Percentiles rank a stretch among this genome's conserved stretches.
Conservation (phyloP, 2,888 invertebrate genomes). For the Eulithis testata region DNA sequence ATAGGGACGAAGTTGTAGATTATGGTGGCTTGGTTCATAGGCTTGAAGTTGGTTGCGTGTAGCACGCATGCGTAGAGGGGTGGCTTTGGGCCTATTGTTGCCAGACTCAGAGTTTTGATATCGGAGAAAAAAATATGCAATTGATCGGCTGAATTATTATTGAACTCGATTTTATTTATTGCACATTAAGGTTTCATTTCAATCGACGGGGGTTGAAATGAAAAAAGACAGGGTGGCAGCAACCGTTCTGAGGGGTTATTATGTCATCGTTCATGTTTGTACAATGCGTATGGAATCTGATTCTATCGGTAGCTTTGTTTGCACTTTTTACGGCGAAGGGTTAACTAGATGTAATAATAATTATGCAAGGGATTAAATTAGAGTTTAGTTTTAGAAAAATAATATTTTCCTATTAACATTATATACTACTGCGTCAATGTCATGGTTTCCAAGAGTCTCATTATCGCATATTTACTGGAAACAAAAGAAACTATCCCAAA, state of each 20-base stretch:
- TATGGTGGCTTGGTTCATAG: conserved; percentile 70
- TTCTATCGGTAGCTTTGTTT: conserved; percentile 26
- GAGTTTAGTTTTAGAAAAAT: not conserved
- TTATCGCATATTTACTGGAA: too few species aligned
- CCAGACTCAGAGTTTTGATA: conserved; percentile 66
- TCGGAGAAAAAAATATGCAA: conserved; percentile 55
- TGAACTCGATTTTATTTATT: conserved; percentile 52
- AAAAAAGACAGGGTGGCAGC: conserved; percentile 13
- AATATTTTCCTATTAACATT: too few species aligned
- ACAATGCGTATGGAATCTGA: conserved; percentile 41
- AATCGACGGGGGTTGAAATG: conserved; percentile 37
- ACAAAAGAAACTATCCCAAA: too few species aligned
- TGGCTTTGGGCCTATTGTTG: conserved; percentile 74
- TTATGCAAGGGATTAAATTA: not conserved
- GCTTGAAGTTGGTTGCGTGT: conserved; percentile 64
- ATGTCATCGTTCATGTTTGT: conserved; percentile 63
- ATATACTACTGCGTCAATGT: not conserved
- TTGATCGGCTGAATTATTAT: conserved; percentile 46
- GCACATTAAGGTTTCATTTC: conserved; percentile 57
- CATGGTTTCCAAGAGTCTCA: not conserved
- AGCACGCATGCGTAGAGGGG: conserved; percentile 76
- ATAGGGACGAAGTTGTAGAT: conserved; percentile 76
- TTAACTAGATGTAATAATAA: conserved; percentile 37
- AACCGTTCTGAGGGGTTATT: conserved; percentile 57
- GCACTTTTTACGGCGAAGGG: conserved; percentile 37